Conservation (phyloP, 2,888 invertebrate genomes). For the Tetranychus truncatus region DNA sequence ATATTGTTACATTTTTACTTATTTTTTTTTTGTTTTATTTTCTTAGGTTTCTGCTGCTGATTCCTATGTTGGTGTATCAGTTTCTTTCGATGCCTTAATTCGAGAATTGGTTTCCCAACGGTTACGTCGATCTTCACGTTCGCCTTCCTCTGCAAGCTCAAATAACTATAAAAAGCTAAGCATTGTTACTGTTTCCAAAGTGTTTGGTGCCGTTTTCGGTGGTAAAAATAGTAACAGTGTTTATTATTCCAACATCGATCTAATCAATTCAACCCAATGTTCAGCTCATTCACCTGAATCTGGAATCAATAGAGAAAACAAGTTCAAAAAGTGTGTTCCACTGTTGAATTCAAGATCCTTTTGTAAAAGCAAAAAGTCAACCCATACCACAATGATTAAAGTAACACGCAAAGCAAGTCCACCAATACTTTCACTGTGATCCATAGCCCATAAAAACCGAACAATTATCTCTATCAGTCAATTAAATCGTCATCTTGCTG, state of each 20-base stretch:
- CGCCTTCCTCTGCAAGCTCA: neutral
- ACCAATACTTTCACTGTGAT: constrained; percentile 5
- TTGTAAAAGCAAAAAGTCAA: neutral
- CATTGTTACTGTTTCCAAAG: constrained; percentile 22
- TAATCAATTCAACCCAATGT: neutral
- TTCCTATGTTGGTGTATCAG: constrained; percentile 52
- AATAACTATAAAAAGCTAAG: constrained; percentile 19
- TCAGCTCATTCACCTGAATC: too few relatives aligned
- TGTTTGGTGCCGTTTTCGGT: constrained; percentile 24
- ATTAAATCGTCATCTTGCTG: neutral
- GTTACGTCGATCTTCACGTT: constrained; percentile 11
- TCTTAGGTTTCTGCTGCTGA: constrained; percentile 58
- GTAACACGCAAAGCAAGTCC: constrained; percentile 6
- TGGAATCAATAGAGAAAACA: neutral
- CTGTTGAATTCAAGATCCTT: neutral
- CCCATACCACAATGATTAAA: constrained; percentile 1
- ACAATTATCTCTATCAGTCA: neutral
- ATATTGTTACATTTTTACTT: neutral
- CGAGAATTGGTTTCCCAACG: constrained; percentile 35
- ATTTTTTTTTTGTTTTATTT: neutral
- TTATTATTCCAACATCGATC: neutral
- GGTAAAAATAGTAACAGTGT: constrained; percentile 19
- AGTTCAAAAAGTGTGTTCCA: neutral
- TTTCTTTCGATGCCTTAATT: constrained; percentile 50
- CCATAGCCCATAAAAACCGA: too few relatives aligned